Evolutionary conservation across 2,797 vertebrate genomes (phyloP).

Genomic region (Molossus molossus): DNA sequence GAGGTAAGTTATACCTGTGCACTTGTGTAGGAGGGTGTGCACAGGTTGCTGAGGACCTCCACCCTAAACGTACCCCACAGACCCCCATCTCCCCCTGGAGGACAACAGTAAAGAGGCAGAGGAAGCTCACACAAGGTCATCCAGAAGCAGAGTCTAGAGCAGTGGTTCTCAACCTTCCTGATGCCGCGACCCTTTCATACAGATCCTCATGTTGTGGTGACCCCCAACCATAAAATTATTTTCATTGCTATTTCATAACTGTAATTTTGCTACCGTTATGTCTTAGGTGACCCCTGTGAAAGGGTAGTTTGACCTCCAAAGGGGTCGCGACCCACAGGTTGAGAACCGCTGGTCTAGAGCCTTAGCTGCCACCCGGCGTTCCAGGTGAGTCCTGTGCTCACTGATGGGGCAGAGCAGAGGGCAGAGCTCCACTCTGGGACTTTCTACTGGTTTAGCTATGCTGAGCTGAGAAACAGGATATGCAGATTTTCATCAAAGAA

Average conservation of each 20-base stretch:
- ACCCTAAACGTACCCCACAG: neutral
- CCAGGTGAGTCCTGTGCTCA: neutral
- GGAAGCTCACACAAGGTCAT: neutral
- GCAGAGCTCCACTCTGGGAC: neutral
- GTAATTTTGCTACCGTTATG: too few relatives aligned
- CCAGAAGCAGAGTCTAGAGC: neutral
- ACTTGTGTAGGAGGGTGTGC: neutral
- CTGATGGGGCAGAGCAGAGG: neutral
- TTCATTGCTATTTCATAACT: too few relatives aligned
- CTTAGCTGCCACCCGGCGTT: neutral
- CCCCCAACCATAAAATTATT: too few relatives aligned
- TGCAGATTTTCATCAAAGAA: neutral
- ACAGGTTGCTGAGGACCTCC: neutral
- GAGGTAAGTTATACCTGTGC: neutral
- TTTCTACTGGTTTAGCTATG: neutral
- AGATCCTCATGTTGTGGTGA: too few relatives aligned
- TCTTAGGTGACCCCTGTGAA: too few relatives aligned
- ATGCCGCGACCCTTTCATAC: too few relatives aligned
- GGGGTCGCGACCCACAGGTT: too few relatives aligned
- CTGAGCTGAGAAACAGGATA: neutral
- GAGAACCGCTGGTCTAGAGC: neutral
- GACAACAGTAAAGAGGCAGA: neutral
- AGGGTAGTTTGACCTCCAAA: too few relatives aligned
- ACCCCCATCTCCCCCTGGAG: conserved; percentile 35
- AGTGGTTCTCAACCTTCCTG: too few relatives aligned